These are phyloP conservation scores for Dinomys branickii DNA, from an alignment of 2,113 vertebrate species.

Conservation along the genomic window DNA sequence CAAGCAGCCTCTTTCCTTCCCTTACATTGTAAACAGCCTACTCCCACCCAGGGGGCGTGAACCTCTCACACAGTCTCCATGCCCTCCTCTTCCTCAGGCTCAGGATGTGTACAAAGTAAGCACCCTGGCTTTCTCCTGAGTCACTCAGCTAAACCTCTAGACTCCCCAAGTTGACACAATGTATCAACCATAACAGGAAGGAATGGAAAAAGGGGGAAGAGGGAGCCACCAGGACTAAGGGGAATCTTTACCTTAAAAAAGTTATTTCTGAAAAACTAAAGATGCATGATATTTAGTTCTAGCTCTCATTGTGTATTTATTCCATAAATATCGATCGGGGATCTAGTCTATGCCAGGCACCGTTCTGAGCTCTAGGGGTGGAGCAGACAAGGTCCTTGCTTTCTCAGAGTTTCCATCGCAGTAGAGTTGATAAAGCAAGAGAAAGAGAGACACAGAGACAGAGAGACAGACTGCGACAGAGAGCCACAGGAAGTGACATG, in stretches of 20 bases:
- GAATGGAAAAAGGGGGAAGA: not conserved
- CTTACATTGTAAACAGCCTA: too few species aligned
- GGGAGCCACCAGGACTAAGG: not conserved
- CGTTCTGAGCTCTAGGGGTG: not conserved
- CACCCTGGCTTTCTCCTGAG: too few species aligned
- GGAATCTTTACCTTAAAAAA: not conserved
- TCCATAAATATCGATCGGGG: not conserved
- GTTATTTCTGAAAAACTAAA: not conserved
- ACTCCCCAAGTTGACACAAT: too few species aligned
- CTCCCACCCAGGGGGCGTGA: too few species aligned
- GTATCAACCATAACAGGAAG: not conserved
- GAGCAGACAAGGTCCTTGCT: not conserved
- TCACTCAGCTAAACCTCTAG: too few species aligned
- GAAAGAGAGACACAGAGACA: not conserved
- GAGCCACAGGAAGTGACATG: not conserved
- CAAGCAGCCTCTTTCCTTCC: too few species aligned
- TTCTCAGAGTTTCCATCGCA: not conserved
- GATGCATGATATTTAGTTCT: not conserved
- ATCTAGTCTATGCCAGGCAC: not conserved
- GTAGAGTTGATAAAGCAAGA: not conserved
- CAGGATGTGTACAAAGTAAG: too few species aligned
- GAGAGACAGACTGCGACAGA: not conserved
- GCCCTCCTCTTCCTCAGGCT: too few species aligned
- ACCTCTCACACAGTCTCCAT: too few species aligned
- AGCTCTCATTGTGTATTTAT: not conserved